phyloP scores from a whole-genome alignment of 2,113 vertebrate genomes.

The Pseudolaguvia tuberculata region DNA sequence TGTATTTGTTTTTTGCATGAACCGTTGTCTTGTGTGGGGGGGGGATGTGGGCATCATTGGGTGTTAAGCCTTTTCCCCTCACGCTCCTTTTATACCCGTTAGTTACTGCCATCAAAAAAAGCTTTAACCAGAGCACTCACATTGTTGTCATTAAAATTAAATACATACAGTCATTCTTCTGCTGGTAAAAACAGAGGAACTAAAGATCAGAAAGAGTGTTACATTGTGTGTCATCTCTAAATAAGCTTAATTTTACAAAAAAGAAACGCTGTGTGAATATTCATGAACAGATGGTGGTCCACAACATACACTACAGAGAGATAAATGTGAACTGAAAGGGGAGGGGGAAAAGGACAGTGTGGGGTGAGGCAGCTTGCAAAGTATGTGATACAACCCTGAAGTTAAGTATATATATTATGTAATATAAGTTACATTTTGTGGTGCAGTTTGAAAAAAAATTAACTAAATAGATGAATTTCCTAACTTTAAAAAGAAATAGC shows the following conservation, averaged over 20 bases:
- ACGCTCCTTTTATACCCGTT: background rate
- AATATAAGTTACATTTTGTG: no score
- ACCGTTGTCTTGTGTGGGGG: background rate
- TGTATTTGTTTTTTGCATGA: constrained; percentile 18
- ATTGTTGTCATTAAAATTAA: background rate
- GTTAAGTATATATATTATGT: background rate
- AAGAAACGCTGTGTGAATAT: background rate
- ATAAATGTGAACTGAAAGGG: background rate
- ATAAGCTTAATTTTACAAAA: background rate
- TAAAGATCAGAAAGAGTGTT: background rate
- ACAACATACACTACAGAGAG: background rate
- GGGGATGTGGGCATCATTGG: no score
- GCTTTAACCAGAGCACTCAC: constrained; percentile 15
- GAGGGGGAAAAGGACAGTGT: background rate
- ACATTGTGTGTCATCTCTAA: background rate
- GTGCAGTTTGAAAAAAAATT: no score
- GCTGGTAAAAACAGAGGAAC: background rate
- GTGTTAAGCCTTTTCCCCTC: constrained; percentile 9
- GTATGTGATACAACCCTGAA: background rate
- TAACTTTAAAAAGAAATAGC: background rate
- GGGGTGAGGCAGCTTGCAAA: background rate
- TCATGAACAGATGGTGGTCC: background rate
- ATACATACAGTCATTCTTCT: background rate
- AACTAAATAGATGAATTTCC: background rate
- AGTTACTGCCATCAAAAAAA: background rate